phyloP scores from a whole-genome alignment of 2,797 vertebrate species.

The Eulemur rubriventer region DNA sequence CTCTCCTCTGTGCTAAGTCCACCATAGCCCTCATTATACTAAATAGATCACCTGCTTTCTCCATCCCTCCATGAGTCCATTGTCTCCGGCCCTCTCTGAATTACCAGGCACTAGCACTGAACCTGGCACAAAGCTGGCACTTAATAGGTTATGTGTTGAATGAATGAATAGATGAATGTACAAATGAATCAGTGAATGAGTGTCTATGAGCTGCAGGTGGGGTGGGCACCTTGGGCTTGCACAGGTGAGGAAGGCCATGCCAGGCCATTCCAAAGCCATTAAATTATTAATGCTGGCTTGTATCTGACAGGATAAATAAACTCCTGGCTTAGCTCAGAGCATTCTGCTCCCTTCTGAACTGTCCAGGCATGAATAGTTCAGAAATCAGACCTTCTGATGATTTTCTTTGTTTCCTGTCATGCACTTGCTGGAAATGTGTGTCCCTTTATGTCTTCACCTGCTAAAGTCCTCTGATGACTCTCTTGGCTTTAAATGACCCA shows the following conservation, averaged over 20 bases:
- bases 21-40: rapidly evolving
- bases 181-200: not conserved
- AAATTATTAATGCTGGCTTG: not conserved
- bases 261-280: not conserved
- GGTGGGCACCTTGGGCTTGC: not conserved
- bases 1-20: not conserved
- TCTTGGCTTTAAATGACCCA: not conserved
- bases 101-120: not conserved
- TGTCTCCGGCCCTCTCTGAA: not conserved
- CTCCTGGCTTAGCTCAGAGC: not conserved
- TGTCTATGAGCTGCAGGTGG: not conserved
- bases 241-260: not conserved
- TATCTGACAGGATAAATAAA: not conserved
- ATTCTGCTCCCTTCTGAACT: not conserved
- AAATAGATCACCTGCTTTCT: not conserved
- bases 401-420: not conserved
- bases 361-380: not conserved
- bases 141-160: not conserved
- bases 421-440: not conserved
- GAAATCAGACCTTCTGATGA: not conserved
- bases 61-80: rapidly evolving
- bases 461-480: not conserved
- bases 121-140: not conserved
- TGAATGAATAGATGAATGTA: not conserved
- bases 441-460: not conserved